Evolutionary conservation across 2,113 vertebrate species (phyloP).

Genomic region (Anguilla japonica): DNA sequence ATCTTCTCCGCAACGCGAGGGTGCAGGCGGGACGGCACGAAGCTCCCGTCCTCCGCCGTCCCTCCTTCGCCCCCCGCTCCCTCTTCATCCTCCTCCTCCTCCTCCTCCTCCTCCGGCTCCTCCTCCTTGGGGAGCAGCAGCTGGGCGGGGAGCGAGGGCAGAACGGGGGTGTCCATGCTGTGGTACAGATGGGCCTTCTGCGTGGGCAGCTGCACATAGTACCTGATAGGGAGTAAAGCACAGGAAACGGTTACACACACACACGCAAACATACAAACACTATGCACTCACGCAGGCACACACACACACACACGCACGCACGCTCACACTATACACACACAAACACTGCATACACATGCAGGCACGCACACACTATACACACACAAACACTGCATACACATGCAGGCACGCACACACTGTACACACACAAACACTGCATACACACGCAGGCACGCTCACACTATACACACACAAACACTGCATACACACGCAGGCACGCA

Average conservation of each 20-base stretch:
- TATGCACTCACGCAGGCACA: neutral
- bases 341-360: too few species aligned
- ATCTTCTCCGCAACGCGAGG: slow-evolving; percentile 82
- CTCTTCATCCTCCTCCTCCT: slow-evolving; percentile 52
- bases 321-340: too few species aligned
- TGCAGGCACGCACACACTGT: too few species aligned
- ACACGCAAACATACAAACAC: too few species aligned
- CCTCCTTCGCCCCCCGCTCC: slow-evolving; percentile 62
- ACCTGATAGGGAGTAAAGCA: slow-evolving; percentile 57
- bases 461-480: too few species aligned
- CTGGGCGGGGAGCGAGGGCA: slow-evolving; percentile 63
- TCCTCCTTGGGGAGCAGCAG: slow-evolving; percentile 68
- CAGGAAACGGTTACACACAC: neutral
- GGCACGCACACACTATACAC: too few species aligned
- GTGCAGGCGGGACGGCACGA: slow-evolving; percentile 77
- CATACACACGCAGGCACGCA: too few species aligned
- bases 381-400: too few species aligned
- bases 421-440: too few species aligned
- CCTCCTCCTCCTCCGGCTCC: slow-evolving; percentile 59
- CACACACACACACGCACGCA: too few species aligned
- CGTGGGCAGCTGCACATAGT: slow-evolving; percentile 82
- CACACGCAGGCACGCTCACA: too few species aligned
- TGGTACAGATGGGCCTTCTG: slow-evolving; percentile 84
- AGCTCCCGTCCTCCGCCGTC: slow-evolving; percentile 66
- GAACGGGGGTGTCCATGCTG: slow-evolving; percentile 67